Base-by-base conservation (phyloP, 2,888 invertebrate genomes). In the Monopis laevigella region DNA sequence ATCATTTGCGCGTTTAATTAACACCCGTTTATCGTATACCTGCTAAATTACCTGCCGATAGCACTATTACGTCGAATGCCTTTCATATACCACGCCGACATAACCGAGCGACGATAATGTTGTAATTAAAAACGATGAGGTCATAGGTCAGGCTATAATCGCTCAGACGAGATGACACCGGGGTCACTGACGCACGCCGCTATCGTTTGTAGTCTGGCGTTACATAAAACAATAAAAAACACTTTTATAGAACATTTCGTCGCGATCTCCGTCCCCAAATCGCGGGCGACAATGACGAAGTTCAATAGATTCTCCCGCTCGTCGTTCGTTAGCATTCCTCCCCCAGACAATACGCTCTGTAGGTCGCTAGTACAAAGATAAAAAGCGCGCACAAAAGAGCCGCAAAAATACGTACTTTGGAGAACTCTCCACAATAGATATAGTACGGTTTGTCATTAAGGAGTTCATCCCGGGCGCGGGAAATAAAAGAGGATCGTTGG, bases 401-500 rank as follows among this genome's bases (percentile, higher is more conserved):
- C 77, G 75, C 73, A 78, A 77, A 69, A 78, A 78, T 78, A 77
- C 78, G 78, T 78, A 77, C 77, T 80, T 73, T 73, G 71, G 71
- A 73, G 72, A 72, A 73, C 72, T 73, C 72, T 77, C 72, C 73
- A 78, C 78, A 80, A 78, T 77, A 80, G 78, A 80, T 78, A 80
- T 78, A 80, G 78, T 78, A 78, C 75, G 78, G 78, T 80, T 78
- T 80, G 78, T 78, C 78, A 78, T 80, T 78, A 80, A 80, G 78
- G 78, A 80, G 78, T 80, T 80, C 78, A 80, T 78, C 77, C 75
- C 77, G 74, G 75, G 74, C 73, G 74, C 77, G 74, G 73, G 78
- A 78, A 80, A 78, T 78, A 78, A 80, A 80, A 80, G 78, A 77
- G 77, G 73, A 68, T 68, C 67, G 67, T 58, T 54, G 69, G 65